Conservation (phyloP, 1,140 invertebrate genomes). For the Platyscapa corneri region DNA sequence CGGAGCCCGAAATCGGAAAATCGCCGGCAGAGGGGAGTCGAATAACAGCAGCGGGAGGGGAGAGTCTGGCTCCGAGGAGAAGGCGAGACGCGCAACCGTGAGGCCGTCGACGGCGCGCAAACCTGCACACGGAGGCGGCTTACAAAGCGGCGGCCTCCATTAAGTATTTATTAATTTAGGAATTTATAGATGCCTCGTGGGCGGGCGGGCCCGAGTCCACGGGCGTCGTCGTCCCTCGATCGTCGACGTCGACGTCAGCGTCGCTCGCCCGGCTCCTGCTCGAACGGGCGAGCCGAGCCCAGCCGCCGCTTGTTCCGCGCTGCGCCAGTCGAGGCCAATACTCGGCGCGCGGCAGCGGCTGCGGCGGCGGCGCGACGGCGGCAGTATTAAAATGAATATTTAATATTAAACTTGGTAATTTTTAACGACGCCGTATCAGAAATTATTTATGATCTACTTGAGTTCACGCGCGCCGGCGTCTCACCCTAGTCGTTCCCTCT, state of each 20-base stretch:
- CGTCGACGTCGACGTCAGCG: slow-evolving; percentile 59
- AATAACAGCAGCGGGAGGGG: not conserved
- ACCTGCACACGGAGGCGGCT: slow-evolving; percentile 63
- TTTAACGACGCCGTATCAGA: slow-evolving; percentile 69
- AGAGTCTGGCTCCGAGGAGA: not conserved
- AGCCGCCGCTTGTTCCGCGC: slow-evolving; percentile 1
- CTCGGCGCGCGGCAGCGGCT: too few species aligned
- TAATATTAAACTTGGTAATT: slow-evolving; percentile 75
- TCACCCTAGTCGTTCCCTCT: not conserved
- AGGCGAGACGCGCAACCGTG: slow-evolving; percentile 53
- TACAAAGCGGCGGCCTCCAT: slow-evolving; percentile 74
- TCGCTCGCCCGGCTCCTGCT: slow-evolving; percentile 62
- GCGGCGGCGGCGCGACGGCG: too few species aligned
- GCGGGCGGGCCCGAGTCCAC: slow-evolving; percentile 65
- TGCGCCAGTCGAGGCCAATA: slow-evolving; percentile 46
- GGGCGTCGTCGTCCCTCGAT: slow-evolving; percentile 50
- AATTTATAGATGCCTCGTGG: slow-evolving; percentile 75
- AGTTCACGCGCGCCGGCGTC: slow-evolving; percentile 44
- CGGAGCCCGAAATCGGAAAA: slow-evolving; percentile 1
- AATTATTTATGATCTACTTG: slow-evolving; percentile 72
- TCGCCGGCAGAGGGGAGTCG: not conserved
- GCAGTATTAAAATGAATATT: slow-evolving; percentile 75
- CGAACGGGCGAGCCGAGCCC: not conserved
- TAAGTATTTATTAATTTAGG: slow-evolving; percentile 76
- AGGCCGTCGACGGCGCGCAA: slow-evolving; percentile 50